Evolutionary conservation across 1,140 invertebrate genomes (phyloP).

Genomic region (Trypoxylus dichotomus): DNA sequence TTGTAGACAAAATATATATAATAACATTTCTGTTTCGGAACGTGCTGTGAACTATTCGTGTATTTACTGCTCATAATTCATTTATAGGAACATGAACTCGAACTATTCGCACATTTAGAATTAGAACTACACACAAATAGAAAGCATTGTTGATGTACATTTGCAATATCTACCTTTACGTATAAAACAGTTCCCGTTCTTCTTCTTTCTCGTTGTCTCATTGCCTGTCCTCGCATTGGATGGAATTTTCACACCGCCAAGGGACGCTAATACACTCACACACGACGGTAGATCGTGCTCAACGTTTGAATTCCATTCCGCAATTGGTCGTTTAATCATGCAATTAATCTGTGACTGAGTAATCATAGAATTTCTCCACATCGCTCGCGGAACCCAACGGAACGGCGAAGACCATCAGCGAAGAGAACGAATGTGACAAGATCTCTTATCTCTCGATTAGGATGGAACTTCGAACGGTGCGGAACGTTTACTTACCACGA

Average conservation of each 20-base stretch:
- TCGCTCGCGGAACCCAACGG: neutral
- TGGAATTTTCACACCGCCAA: neutral
- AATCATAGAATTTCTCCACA: neutral
- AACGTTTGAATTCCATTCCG: conserved; percentile 2
- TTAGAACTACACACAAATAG: too few species aligned
- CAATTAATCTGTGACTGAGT: conserved; percentile 16
- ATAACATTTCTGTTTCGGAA: too few species aligned
- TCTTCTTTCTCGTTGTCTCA: too few species aligned
- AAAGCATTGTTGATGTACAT: too few species aligned
- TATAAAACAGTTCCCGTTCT: too few species aligned
- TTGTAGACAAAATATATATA: too few species aligned
- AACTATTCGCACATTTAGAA: too few species aligned
- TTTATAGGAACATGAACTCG: too few species aligned
- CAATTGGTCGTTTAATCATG: conserved; percentile 13
- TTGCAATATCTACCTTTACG: too few species aligned
- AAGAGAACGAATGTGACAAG: conserved; percentile 20
- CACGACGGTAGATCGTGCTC: neutral
- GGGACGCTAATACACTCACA: neutral
- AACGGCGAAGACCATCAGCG: neutral
- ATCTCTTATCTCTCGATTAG: conserved; percentile 8
- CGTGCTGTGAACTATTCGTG: too few species aligned
- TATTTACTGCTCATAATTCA: too few species aligned
- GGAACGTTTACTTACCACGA: neutral
- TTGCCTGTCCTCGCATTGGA: too few species aligned
- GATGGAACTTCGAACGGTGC: neutral